These are phyloP conservation scores for Leucophora obtusa DNA, from an alignment of 2,888 invertebrate genomes.

Conservation along the genomic window DNA sequence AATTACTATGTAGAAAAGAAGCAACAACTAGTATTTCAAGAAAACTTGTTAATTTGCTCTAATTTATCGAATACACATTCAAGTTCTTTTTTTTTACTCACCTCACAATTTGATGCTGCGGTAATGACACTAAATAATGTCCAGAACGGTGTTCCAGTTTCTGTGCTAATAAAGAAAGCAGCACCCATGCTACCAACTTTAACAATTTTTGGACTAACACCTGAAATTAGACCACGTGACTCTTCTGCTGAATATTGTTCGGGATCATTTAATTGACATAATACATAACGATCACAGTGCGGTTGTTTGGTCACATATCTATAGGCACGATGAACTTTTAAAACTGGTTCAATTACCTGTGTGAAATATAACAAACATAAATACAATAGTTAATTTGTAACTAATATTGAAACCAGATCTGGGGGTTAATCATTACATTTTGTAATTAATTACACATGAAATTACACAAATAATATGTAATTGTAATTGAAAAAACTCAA, in stretches of 20 bases:
- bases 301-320: conserved; percentile 85
- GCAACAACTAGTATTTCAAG: conserved; percentile 13
- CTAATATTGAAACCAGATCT: too few species aligned
- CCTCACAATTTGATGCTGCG: conserved; percentile 86
- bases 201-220: conserved; percentile 85
- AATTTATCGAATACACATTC: conserved; percentile 45
- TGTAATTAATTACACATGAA: too few species aligned
- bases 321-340: conserved; percentile 90
- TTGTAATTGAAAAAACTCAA: too few species aligned
- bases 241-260: conserved; percentile 78
- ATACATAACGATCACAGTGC: conserved; percentile 87
- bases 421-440: too few species aligned
- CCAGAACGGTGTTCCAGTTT: conserved; percentile 88
- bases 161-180: conserved; percentile 87
- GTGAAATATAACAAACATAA: conserved; percentile 1
- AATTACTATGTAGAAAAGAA: neutral
- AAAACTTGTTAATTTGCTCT: conserved; percentile 57
- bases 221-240: conserved; percentile 80
- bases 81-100: conserved; percentile 77
- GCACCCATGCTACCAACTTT: conserved; percentile 87
- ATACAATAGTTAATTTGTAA: too few species aligned
- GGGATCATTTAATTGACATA: conserved; percentile 87
- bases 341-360: conserved; percentile 86
- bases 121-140: conserved; percentile 87
- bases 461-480: too few species aligned